A percentile compares a stretch with the other conserved stretches of the same genome.
Evolutionary conservation across 1,140 invertebrate species (phyloP).

Genomic region (Nebria ingens): DNA sequence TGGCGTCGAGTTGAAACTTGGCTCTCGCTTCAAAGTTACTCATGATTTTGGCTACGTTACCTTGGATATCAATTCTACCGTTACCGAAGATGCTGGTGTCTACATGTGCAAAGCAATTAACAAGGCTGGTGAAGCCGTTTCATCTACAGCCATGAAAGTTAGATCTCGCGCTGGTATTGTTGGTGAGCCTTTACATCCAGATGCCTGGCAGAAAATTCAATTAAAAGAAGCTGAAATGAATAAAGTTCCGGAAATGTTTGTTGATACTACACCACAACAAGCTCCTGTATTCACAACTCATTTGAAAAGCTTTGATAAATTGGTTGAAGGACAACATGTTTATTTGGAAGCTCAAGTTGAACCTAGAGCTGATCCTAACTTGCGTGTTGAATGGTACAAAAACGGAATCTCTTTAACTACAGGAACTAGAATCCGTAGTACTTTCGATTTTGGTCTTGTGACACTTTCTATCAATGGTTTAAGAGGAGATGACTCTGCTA

Average conservation of each 20-base stretch:
- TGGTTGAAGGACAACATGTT: constrained; percentile 82
- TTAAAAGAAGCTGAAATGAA: constrained; percentile 82
- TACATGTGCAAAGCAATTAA: constrained; percentile 92
- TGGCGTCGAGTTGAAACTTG: constrained; percentile 82
- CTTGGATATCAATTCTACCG: constrained; percentile 78
- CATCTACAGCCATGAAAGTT: constrained; percentile 78
- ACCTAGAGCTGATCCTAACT: constrained; percentile 90
- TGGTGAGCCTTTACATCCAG: constrained; percentile 70
- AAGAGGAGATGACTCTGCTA: constrained; percentile 80
- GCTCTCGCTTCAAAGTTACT: constrained; percentile 78
- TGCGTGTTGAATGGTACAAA: constrained; percentile 86
- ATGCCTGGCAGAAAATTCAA: constrained; percentile 83
- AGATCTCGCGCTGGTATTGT: constrained; percentile 70
- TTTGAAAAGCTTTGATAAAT: constrained; percentile 72
- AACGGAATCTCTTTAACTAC: constrained; percentile 79
- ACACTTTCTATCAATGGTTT: constrained; percentile 80
- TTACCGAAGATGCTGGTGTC: constrained; percentile 81
- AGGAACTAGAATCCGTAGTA: constrained; percentile 74
- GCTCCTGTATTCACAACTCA: constrained; percentile 87
- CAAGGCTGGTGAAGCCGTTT: constrained; percentile 80
- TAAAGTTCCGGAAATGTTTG: constrained; percentile 71
- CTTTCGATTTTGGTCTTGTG: constrained; percentile 90
- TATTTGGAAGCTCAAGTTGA: constrained; percentile 91
- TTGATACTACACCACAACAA: constrained; percentile 70
- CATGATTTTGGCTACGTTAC: constrained; percentile 93